Evolutionary conservation across 2,888 invertebrate genomes (phyloP), one percentile per base, ranked within the genome.

Genomic region (Orthonevra nobilis): DNA sequence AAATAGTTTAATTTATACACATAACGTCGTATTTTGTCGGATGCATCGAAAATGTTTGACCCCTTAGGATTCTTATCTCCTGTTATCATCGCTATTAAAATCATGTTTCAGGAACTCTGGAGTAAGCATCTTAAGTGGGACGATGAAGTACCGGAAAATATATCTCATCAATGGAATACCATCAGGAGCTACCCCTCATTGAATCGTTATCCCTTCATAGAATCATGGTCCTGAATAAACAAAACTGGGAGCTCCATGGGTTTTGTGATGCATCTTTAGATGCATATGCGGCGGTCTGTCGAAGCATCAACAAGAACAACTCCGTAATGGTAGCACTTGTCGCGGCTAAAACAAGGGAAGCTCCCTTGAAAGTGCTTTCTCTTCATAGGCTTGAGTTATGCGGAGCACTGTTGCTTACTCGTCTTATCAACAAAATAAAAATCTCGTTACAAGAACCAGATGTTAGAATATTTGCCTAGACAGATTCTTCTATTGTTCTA

Each of bases 401-500:
- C 32, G 48, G 70, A 7, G 81, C 74, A 6, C 52, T 38, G 6
- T 14, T 79, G 0, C 14, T 48, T 14, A 9, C 44, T 2, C 36
- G 34, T 20, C 34, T 63, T 1, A 19, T 66, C 12, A 12, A n/a
- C 1, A 14, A 32, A 19, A 5, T 46, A 1, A 46, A 20, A 23
- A n/a, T 10, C 1, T 20, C 26, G 23, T n/a, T 44, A 5, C 6
- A 28, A 28, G 3, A 44, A 52, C 2, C 1, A 2, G 14, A 12
- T 10, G 2, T n/a, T n/a, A 4, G 56, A 42, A 15, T 75, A 63
- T 19, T 75, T 28, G 38, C 38, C n/a, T 77, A 73, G 72, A 54
- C 50, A 0, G 69, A 77, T 30, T 69, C 73, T 6, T 48, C 26
- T 12, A 44, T 84, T 3, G 81, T 81, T 0, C 20, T 83, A 6